Evolutionary conservation across 2,113 vertebrate genomes (phyloP).

Genomic region (Macquaria ambigua): DNA sequence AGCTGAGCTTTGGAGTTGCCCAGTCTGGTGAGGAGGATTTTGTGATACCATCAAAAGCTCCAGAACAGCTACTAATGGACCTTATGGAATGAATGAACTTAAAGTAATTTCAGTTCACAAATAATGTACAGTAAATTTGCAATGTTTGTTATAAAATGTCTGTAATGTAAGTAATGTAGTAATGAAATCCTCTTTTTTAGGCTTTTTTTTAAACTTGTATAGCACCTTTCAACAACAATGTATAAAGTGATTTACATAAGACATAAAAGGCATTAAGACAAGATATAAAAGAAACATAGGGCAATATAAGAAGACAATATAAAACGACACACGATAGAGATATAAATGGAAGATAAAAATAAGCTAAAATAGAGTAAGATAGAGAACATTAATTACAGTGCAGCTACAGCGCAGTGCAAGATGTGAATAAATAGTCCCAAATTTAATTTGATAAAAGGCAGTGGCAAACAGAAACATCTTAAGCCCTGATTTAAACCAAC

Average conservation of each 20-base stretch:
- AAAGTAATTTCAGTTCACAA: not conserved
- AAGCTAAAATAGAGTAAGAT: not conserved
- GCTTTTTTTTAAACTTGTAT: not conserved
- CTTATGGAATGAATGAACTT: not conserved
- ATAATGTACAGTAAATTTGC: too few species aligned
- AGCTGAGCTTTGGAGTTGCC: not conserved
- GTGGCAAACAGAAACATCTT: too few species aligned
- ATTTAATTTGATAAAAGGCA: too few species aligned
- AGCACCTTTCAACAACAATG: not conserved
- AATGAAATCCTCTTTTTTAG: not conserved
- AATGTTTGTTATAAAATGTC: too few species aligned
- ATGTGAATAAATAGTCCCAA: too few species aligned
- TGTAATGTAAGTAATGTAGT: too few species aligned
- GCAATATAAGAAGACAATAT: not conserved
- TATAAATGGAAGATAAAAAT: not conserved
- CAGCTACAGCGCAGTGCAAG: too few species aligned
- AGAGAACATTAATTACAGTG: not conserved
- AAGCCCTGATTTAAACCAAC: too few species aligned
- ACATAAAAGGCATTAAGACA: not conserved
- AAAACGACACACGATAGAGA: not conserved
- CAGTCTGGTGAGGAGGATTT: not conserved
- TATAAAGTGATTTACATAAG: not conserved
- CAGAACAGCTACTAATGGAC: not conserved
- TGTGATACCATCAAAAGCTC: not conserved
- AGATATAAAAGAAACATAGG: not conserved